Evolutionary conservation across 2,797 vertebrate genomes (phyloP).

Genomic region (Falco columbarius): DNA sequence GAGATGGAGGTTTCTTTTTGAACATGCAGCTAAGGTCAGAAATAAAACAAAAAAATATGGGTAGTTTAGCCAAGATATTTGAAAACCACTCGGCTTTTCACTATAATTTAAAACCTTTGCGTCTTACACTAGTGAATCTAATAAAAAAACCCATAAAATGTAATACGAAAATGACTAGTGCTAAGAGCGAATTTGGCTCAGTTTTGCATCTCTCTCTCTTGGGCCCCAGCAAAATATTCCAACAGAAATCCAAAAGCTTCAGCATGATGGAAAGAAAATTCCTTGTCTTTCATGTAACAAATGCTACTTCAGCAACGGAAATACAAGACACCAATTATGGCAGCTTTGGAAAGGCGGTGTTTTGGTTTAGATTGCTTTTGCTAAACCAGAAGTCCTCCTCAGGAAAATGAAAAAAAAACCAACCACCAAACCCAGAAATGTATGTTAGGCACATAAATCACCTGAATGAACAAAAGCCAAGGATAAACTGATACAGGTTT

Average conservation of each 20-base stretch:
- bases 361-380: neutral
- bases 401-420: neutral
- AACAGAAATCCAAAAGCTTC: neutral
- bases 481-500: neutral
- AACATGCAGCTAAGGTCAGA: neutral
- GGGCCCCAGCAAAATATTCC: neutral
- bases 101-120: neutral
- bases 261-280: neutral
- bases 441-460: neutral
- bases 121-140: neutral
- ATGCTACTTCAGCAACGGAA: neutral
- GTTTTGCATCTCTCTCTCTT: neutral
- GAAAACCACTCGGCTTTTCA: neutral
- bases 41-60: accelerated
- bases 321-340: neutral
- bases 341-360: neutral
- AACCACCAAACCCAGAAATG: no score
- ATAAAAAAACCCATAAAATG: neutral
- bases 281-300: neutral
- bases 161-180: neutral
- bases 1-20: neutral
- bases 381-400: neutral
- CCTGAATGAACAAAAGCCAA: neutral
- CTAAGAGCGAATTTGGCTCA: neutral
- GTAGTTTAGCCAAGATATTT: neutral